Base-by-base conservation (phyloP, 2,113 vertebrate species). In the Salvelinus fontinalis region DNA sequence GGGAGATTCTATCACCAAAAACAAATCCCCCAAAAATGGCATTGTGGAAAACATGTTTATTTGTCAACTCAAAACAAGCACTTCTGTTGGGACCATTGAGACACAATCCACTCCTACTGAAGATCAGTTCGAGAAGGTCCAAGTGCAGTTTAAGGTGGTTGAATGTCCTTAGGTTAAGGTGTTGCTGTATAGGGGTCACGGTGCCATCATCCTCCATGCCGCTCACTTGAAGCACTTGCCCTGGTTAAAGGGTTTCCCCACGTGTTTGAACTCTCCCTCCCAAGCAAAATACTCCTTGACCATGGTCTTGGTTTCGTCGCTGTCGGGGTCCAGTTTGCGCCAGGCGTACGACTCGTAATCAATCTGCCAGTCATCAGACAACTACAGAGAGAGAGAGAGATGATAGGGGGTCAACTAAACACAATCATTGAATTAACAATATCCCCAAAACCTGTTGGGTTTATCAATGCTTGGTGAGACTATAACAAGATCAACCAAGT, bases 201-300 rank as follows among this genome's bases (percentile, higher is more conserved):
- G 20, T 49, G 22, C 22, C 3, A 11, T 12, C 39, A 4, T 24
- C 26, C 20, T 70, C 12, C 16, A 68, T 16, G 9, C 80, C 82
- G 78, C 82, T 97, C 92, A 97, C 87, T 98, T 98, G 93, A 96
- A 97, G 92, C 96, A 79, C 91, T 96, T 97, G 91, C 95, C 96
- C 90, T 96, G 94, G 89, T 94, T 95, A 90, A 98, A 88, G 70
- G 93, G 5, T 89, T 95, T 97, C 75, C 96, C 96, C 67, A 95
- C 93, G 2, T 97, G 95, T 89, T 95, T 95, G 88, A 97, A 98
- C 2, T 94, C 93, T 31, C 96, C 96, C 80, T 97, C 96, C 96
- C 96, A 97, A 67, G 91, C 85, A 79, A 96, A 96, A 90, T 98
- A 97, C 84, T 97, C 96, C 87, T 95, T 95, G 24, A 96, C 95